Evolutionary conservation across 2,113 vertebrate genomes (phyloP), one percentile per base, ranked within the genome.

Genomic region (Podiceps cristatus): DNA sequence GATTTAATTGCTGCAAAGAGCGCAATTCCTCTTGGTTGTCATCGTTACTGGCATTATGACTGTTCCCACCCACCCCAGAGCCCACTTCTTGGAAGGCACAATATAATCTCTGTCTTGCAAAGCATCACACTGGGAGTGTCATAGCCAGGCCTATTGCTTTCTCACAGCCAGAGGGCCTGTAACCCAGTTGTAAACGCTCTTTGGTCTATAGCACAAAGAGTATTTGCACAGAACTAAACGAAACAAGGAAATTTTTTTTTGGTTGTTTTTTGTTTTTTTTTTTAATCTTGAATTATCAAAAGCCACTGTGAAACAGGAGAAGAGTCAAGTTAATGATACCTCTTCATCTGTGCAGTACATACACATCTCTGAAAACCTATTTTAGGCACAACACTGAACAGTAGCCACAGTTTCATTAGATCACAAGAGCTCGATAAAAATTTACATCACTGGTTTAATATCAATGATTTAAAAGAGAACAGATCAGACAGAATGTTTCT

Each of bases 41-140:
- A 67, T 11, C 0, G 0, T 22, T 58, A 64, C 8, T 44, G 45
- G 13, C 6, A 1, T 33, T 80, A 69, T 0, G 1, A 40, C 55
- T 77, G 49, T 11, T 71, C 42, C 25, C 28, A 29, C 10, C 5
- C 7, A 88, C 15, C 17, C 35, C 47, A 58, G 28, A 63, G 23
- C 27, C 35, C 18, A 10, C 31, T 52, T 75, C 42, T 74, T 9
- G 23, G 44, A 74, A 84, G 5, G 23, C 23, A 86, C 47, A 55
- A 9, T 17, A 27, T n/a, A 67, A 74, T 63, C 25, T 18, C 31
- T 67, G 11, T 44, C 31, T 58, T 81, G 44, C n/a, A 93, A 88
- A 89, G 13, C 42, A 63, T 81, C 55, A 45, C 31, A n/a, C 22
- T 7, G 4, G 22, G 15, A 84, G 17, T 62, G 25, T 62, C 50